phyloP scores from a whole-genome alignment of 2,888 invertebrate species.

The Euplagia quadripunctaria region DNA sequence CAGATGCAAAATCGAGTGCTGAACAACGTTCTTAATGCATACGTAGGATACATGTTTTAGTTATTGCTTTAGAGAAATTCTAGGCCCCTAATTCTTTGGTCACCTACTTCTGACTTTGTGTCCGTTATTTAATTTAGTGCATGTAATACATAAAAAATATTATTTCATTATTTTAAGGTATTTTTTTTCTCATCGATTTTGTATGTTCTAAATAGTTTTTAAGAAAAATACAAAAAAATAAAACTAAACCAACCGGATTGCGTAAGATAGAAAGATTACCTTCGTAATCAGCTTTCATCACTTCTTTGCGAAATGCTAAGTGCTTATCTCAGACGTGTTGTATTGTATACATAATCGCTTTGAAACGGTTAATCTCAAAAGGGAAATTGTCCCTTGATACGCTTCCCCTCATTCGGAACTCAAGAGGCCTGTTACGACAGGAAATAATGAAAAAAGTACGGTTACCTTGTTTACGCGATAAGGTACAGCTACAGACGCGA shows the following conservation, averaged over 20 bases:
- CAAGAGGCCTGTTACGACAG: conserved; percentile 40
- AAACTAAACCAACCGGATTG: conserved; percentile 22
- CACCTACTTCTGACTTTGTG: too few species aligned
- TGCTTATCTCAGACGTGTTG: conserved; percentile 49
- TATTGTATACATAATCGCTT: conserved; percentile 59
- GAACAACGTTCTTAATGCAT: too few species aligned
- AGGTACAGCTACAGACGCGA: conserved; percentile 30
- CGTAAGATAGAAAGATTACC: conserved; percentile 44
- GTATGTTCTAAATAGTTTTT: not conserved
- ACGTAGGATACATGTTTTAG: too few species aligned
- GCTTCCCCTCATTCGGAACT: conserved; percentile 65
- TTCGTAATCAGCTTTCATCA: conserved; percentile 36
- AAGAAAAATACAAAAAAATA: not conserved
- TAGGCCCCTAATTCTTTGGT: too few species aligned
- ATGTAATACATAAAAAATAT: too few species aligned
- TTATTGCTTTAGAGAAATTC: too few species aligned
- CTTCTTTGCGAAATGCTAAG: conserved; percentile 51
- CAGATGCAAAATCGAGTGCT: too few species aligned
- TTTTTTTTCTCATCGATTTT: not conserved
- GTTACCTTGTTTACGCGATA: conserved; percentile 45
- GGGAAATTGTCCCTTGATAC: conserved; percentile 79
- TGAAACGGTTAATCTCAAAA: conserved; percentile 63
- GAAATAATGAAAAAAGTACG: conserved; percentile 54
- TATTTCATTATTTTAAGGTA: too few species aligned
- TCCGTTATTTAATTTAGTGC: too few species aligned